phyloP scores from a whole-genome alignment of 2,113 vertebrate species.

The Lota lota region DNA sequence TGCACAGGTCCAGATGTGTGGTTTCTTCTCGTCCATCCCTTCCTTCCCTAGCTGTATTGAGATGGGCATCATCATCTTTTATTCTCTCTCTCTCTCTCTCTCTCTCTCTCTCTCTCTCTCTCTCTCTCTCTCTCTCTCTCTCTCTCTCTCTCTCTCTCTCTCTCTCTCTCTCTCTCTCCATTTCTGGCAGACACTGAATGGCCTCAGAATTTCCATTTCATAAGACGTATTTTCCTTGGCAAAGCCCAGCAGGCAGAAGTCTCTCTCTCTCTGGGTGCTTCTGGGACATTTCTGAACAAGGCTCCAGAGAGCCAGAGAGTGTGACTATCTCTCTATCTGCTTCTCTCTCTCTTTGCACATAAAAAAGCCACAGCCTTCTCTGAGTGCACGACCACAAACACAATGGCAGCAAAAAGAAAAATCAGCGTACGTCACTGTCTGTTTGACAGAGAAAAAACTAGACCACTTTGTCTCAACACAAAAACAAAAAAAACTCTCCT shows the following conservation, averaged over 20 bases:
- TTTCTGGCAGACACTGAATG: slow-evolving; percentile 64
- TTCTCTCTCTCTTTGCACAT: slow-evolving; percentile 15
- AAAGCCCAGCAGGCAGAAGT: slow-evolving; percentile 43
- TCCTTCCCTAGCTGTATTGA: slow-evolving; percentile 46
- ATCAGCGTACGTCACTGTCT: background rate
- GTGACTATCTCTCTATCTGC: slow-evolving; percentile 27
- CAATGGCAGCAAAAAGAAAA: slow-evolving; percentile 30
- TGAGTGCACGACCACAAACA: slow-evolving; percentile 18
- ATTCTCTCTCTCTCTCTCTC: slow-evolving; percentile 17
- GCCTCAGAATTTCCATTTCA: slow-evolving; percentile 83
- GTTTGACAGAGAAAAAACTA: slow-evolving; percentile 12
- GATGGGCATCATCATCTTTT: slow-evolving; percentile 46
- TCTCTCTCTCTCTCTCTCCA: slow-evolving; percentile 35
- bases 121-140: slow-evolving; percentile 4
- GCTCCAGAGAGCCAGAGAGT: slow-evolving; percentile 54
- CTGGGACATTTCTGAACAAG: slow-evolving; percentile 67
- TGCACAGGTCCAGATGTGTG: slow-evolving; percentile 6
- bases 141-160: too few species aligned
- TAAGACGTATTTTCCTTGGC: slow-evolving; percentile 74
- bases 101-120: too few species aligned
- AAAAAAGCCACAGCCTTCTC: slow-evolving; percentile 29
- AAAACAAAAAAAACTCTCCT: slow-evolving; percentile 19
- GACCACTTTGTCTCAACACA: slow-evolving; percentile 29
- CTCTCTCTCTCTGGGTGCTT: slow-evolving; percentile 49
- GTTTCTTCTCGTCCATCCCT: slow-evolving; percentile 24